Conservation (phyloP, 2,113 vertebrate genomes). For the Dipodomys stephensi region DNA sequence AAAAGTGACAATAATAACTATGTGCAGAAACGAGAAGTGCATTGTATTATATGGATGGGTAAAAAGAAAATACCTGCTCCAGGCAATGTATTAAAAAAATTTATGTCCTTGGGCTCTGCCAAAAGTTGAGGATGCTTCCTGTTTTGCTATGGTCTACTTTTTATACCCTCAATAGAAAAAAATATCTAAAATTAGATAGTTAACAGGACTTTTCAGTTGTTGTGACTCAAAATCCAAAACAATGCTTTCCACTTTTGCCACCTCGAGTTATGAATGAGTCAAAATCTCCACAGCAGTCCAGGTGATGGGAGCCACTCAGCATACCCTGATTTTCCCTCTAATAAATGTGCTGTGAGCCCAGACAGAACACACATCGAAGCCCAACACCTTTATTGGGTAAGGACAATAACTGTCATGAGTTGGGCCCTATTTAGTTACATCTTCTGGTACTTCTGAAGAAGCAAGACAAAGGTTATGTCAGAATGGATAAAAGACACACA, state of each 20-base stretch:
- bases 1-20: neutral
- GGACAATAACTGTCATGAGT: slow-evolving; percentile 29
- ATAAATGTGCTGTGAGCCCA: neutral
- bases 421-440: neutral
- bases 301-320: neutral
- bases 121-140: neutral
- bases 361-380: neutral
- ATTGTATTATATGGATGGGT: too few relatives aligned
- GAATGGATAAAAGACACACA: slow-evolving; percentile 29
- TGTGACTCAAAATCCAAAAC: slow-evolving; percentile 43
- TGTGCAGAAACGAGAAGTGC: neutral
- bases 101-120: neutral
- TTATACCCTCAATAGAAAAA: neutral
- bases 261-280: slow-evolving; percentile 22
- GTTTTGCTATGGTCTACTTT: neutral
- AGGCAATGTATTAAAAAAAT: neutral
- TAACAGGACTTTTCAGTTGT: neutral
- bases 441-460: slow-evolving; percentile 46
- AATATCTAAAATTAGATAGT: neutral
- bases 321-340: neutral
- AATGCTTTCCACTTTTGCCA: slow-evolving; percentile 28
- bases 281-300: slow-evolving; percentile 56
- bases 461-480: neutral
- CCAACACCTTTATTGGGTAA: slow-evolving; percentile 57
- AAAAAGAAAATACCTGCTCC: slow-evolving; percentile 8